Evolutionary conservation across 2,888 invertebrate species (phyloP), one percentile per base, ranked within the genome.

Genomic region (Mechanitis messenoides): DNA sequence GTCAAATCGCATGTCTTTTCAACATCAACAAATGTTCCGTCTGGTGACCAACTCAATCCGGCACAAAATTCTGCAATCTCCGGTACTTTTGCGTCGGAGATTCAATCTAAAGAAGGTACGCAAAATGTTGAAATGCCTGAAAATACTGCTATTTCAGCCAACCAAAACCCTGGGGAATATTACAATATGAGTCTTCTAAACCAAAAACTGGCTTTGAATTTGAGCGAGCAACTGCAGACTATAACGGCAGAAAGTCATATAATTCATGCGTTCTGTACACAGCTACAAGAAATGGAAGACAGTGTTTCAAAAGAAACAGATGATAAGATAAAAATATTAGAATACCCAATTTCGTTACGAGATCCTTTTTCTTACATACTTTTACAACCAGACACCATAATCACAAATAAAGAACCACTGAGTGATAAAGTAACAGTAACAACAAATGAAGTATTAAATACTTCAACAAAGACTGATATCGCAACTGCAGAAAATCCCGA

Each of bases 101-200:
- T 50, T 31, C 2, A 28, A 7, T 50, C 50, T 2, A 50, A 28
- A 4, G 7, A 58, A 28, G 45, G 54, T 11, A 33, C 11, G 9
- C 55, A 31, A 3, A 38, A 35, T 35, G 5, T 59, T 2, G 53
- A 64, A 12, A 7, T 55, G 33, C 59, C 61, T 20, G 53, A 11
- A 42, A 57, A 63, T 47, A 65, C 68, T n/a, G 67, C 70, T 0
- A 69, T 71, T 61, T 69, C 70, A 2, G 63, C 70, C 3, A 61
- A 64, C 12, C 70, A 71, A 61, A 61, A 67, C 33, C 71, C 69
- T n/a, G 61, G 56, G 7, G 69, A 69, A 61, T 70, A 63, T 53
- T 68, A 62, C 55, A 61, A 62, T 12, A 45, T 64, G 56, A 45
- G 20, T 9, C 2, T 59, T 11, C 45, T 53, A 4, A 46, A 61